These are phyloP conservation scores for Galerucella pusilla DNA, from an alignment of 2,888 invertebrate genomes.

Conservation along the genomic window DNA sequence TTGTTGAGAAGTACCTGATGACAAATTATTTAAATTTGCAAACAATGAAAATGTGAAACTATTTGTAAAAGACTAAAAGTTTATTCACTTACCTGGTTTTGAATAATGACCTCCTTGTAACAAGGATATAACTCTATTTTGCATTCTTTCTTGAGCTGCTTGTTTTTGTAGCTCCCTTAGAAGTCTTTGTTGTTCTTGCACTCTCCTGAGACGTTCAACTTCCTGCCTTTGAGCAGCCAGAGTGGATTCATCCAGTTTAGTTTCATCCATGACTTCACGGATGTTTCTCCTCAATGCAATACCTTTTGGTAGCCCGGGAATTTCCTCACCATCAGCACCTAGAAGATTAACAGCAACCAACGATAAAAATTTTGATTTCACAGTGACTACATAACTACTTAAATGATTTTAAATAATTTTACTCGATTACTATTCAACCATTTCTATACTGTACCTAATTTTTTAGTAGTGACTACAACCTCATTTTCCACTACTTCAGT, in stretches of 20 bases:
- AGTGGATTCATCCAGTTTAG: conserved; percentile 92
- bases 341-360: not conserved
- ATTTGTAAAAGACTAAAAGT: too few species aligned
- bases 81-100: conserved; percentile 55
- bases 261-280: conserved; percentile 93
- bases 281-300: conserved; percentile 84
- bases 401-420: too few species aligned
- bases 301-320: conserved; percentile 54
- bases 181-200: conserved; percentile 87
- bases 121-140: conserved; percentile 77
- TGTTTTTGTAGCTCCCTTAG: conserved; percentile 85
- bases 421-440: not conserved
- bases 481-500: conserved; percentile 72
- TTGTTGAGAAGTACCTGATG: conserved; percentile 57
- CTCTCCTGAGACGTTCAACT: conserved; percentile 85
- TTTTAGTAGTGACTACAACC: conserved; percentile 80
- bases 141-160: conserved; percentile 79
- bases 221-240: conserved; percentile 93
- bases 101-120: conserved; percentile 73
- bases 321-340: conserved; percentile 55
- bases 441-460: conserved; percentile 49
- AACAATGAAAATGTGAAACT: not conserved
- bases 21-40: conserved; percentile 7
- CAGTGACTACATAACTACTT: too few species aligned
- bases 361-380: too few species aligned